Conservation (phyloP, 2,797 vertebrate species). For the Falco columbarius region DNA sequence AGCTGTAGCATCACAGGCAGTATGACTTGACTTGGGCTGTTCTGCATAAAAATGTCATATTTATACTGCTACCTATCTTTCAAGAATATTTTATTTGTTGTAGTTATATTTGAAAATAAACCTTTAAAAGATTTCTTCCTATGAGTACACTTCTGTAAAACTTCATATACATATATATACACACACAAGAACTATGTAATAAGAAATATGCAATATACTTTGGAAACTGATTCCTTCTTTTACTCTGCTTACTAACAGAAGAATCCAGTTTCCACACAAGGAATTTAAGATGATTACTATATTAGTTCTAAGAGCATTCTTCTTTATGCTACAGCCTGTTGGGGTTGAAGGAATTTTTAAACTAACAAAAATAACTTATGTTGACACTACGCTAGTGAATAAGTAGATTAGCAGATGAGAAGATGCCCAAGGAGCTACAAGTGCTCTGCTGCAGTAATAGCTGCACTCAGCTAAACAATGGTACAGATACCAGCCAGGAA, state of each 20-base stretch:
- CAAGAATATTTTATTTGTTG: background rate
- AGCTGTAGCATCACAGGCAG: background rate
- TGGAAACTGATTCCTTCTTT: background rate
- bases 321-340: background rate
- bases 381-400: background rate
- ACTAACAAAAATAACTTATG: background rate
- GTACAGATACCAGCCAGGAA: background rate
- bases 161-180: fast-evolving
- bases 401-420: background rate
- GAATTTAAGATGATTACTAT: background rate
- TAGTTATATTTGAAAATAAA: background rate
- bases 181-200: background rate
- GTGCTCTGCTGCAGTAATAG: background rate
- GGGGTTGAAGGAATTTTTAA: background rate
- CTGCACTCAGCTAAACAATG: background rate
- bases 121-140: background rate
- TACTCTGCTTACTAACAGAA: background rate
- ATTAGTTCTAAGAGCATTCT: background rate
- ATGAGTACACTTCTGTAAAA: background rate
- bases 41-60: background rate
- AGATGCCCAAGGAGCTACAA: background rate
- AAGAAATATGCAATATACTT: background rate
- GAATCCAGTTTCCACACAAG: background rate
- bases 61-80: background rate
- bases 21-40: background rate